phyloP scores from a whole-genome alignment of 2,888 invertebrate species.

The Andrena camellia region DNA sequence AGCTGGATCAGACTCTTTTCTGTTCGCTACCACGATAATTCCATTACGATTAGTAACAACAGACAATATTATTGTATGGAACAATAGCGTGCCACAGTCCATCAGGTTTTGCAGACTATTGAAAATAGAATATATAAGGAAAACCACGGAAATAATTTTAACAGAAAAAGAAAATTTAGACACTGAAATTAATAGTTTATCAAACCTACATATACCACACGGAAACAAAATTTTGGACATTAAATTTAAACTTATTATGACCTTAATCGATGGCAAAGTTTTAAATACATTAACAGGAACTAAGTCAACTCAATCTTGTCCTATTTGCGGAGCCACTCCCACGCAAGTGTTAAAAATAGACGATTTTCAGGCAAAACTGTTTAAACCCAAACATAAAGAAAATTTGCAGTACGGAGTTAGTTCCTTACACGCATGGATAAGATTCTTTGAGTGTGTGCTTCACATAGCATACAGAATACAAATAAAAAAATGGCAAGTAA shows the following conservation, averaged over 20 bases:
- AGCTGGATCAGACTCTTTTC: not conserved
- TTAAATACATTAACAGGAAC: conserved; percentile 4
- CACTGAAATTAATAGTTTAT: conserved; percentile 6
- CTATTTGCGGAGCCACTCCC: not conserved
- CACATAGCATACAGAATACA: not conserved
- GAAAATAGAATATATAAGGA: conserved; percentile 10
- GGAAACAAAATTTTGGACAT: not conserved
- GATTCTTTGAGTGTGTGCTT: not conserved
- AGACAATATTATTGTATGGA: conserved; percentile 14
- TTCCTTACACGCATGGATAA: conserved; percentile 4
- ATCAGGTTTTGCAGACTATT: conserved; percentile 9
- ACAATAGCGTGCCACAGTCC: not conserved
- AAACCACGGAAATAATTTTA: not conserved
- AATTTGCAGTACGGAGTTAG: not conserved
- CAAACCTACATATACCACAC: not conserved
- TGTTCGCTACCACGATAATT: conserved; percentile 5
- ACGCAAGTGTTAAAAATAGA: not conserved
- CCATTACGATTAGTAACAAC: not conserved
- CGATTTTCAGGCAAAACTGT: not conserved
- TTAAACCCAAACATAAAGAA: not conserved
- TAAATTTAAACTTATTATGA: conserved; percentile 11
- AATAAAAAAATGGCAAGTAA: conserved; percentile 5
- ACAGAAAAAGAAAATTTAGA: not conserved
- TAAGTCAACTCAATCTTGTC: not conserved
- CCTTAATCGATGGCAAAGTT: conserved; percentile 11